Base-by-base conservation (phyloP, 2,113 vertebrate genomes). In the Lepisosteus oculatus region DNA sequence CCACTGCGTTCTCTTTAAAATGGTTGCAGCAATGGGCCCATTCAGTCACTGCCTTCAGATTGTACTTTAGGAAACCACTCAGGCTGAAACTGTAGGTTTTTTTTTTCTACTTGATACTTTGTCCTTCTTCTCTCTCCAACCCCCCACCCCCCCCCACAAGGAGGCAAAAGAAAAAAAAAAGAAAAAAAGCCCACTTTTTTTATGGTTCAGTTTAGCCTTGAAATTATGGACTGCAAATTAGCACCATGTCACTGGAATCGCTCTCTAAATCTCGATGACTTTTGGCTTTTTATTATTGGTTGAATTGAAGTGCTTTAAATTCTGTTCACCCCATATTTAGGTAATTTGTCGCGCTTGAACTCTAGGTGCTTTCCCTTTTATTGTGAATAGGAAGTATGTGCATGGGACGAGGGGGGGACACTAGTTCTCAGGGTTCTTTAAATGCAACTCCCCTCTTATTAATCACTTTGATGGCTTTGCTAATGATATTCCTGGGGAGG, bases 301-400 rank as follows among this genome's bases (percentile, higher is more conserved):
- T 75, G 76, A 80, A 79, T 78, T 77, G 67, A 80, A 84, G 74
- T 77, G 62, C 44, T 75, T 83, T 65, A 73, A 78, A 51, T 73
- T 78, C 76, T 75, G 86, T 86, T 90, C 81, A 87, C 81, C 78
- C 57, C 74, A 88, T 86, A 87, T 87, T 88, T 84, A 80, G 84
- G 80, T 86, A 67, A 90, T 88, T 88, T 85, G 86, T 89, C 86
- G 82, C 80, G 82, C 84, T 90, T 87, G 81, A 87, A 82, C 83
- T 80, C 74, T 78, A 86, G 79, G 77, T 76, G 72, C 76, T 78
- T 70, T 72, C 67, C 57, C 44, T 72, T 70, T 71, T 57, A 17
- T 42, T 12, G 55, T 88, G 84, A 90, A 87, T 86, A 78, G 85
- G 78, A 87, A 75, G 77, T 85, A 77, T 79, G 84, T 77, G 77